Evolutionary conservation across 2,888 invertebrate species (phyloP), one percentile per base, ranked within the genome.

Genomic region (Blastobasis lacticolella): DNA sequence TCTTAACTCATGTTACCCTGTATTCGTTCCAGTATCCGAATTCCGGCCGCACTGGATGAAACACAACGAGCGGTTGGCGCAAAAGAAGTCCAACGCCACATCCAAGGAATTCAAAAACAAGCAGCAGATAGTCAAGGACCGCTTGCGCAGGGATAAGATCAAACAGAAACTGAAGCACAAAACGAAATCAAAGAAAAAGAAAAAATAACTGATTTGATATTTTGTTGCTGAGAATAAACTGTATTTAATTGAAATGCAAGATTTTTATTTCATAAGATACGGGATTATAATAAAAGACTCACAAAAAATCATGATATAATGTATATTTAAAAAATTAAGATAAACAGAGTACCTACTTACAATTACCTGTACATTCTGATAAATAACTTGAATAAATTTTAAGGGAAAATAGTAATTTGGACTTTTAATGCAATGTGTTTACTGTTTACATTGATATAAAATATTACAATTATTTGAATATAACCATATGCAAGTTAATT

Each of bases 61-160:
- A 48, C 94, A 95, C 75, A 95, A 95, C 78, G 92, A 92, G 55
- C 94, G 95, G 56, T 54, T 92, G 4, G 90, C 91, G 58, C 80
- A 89, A 54, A 92, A 92, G 74, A 89, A 90, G 62, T 78, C 73
- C 60, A 82, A 75, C n/a, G 70, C 75, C 0, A 82, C 82, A 37
- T 89, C 88, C 51, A 88, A 82, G n/a, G 92, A 95, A 77, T 77
- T 95, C 72, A 90, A 91, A 66, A 88, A 91, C 72, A 92, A 93
- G 50, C 94, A 94, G 57, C 94, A 95, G 75, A 94, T 95, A 61
- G 89, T 95, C 40, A 95, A 95, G 73, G 90, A 92, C 38, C 89
- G 95, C 52, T 75, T 90, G 58, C 90, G 91, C 52, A 92, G 91
- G 60, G 92, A 90, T 56, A 92, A 93, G 62, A 88, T 92, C 62